phyloP scores from a whole-genome alignment of 2,888 invertebrate genomes.

The Perithous albicinctus region DNA sequence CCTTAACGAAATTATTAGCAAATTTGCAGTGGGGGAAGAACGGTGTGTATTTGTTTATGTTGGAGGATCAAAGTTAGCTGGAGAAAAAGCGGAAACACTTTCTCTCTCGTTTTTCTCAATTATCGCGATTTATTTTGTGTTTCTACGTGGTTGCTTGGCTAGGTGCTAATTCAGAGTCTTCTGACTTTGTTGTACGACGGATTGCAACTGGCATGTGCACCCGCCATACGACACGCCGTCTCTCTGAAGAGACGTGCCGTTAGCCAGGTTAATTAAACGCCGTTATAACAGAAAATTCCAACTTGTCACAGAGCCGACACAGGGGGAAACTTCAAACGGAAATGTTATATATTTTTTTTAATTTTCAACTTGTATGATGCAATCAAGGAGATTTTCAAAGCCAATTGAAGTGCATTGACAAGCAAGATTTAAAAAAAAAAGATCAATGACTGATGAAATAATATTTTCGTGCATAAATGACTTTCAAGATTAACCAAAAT shows the following conservation, averaged over 20 bases:
- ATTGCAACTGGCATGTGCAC: slow-evolving; percentile 12
- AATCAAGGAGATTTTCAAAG: not conserved
- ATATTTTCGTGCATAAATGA: no score
- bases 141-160: slow-evolving; percentile 21
- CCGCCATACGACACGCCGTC: slow-evolving; percentile 18
- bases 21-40: not conserved
- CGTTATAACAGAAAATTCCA: slow-evolving; percentile 13
- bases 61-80: slow-evolving; percentile 7
- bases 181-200: slow-evolving; percentile 3
- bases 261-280: slow-evolving; percentile 26
- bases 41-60: not conserved
- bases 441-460: no score
- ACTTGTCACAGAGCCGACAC: slow-evolving; percentile 3
- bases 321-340: slow-evolving; percentile 9
- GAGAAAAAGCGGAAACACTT: slow-evolving; percentile 6
- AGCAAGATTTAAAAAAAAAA: not conserved
- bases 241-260: not conserved
- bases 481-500: no score
- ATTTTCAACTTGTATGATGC: not conserved
- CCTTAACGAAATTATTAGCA: not conserved
- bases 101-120: slow-evolving; percentile 21
- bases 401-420: not conserved
- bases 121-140: slow-evolving; percentile 33
- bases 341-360: not conserved
- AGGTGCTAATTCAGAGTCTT: slow-evolving; percentile 33